A percentile compares a stretch with the other conserved stretches of the same genome.
Evolutionary conservation across 2,888 invertebrate genomes (phyloP).

Genomic region (Harpagoxenus sublaevis): DNA sequence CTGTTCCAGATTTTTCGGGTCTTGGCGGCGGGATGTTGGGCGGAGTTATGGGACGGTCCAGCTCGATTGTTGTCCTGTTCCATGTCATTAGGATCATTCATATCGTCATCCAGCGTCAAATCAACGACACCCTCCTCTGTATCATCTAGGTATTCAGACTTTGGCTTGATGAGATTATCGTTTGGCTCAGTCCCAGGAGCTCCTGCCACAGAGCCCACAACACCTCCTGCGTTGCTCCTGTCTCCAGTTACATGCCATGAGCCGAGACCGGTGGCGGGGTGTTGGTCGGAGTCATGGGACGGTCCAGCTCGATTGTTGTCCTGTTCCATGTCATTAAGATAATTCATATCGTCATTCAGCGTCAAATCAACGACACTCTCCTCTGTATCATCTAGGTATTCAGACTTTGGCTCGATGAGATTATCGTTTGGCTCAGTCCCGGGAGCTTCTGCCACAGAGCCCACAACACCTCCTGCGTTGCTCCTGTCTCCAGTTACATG

Average conservation of each 20-base stretch:
- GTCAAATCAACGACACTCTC: slow-evolving; percentile 95
- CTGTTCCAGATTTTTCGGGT: too few relatives aligned
- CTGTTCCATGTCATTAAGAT: slow-evolving; percentile 91
- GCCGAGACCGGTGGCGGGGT: slow-evolving; percentile 91
- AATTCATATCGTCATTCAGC: slow-evolving; percentile 91
- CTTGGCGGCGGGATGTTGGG: slow-evolving; percentile 88
- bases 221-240: slow-evolving; percentile 89
- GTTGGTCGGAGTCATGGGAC: slow-evolving; percentile 88
- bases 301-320: slow-evolving; percentile 91
- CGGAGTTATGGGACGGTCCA: slow-evolving; percentile 89
- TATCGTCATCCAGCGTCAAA: slow-evolving; percentile 93
- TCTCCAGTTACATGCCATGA: slow-evolving; percentile 94
- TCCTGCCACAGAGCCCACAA: slow-evolving; percentile 82
- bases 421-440: slow-evolving; percentile 88
- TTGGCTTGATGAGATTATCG: slow-evolving; percentile 89
- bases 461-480: too few relatives aligned
- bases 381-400: slow-evolving; percentile 91
- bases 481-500: too few relatives aligned
- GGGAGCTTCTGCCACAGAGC: too few relatives aligned
- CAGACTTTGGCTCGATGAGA: slow-evolving; percentile 91
- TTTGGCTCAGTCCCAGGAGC: slow-evolving; percentile 86
- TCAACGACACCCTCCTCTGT: slow-evolving; percentile 93
- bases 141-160: slow-evolving; percentile 92
- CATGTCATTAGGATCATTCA: slow-evolving; percentile 90
- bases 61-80: slow-evolving; percentile 90